These are phyloP conservation scores for Sphecodes monilicornis DNA, from an alignment of 2,888 invertebrate species.

Conservation along the genomic window DNA sequence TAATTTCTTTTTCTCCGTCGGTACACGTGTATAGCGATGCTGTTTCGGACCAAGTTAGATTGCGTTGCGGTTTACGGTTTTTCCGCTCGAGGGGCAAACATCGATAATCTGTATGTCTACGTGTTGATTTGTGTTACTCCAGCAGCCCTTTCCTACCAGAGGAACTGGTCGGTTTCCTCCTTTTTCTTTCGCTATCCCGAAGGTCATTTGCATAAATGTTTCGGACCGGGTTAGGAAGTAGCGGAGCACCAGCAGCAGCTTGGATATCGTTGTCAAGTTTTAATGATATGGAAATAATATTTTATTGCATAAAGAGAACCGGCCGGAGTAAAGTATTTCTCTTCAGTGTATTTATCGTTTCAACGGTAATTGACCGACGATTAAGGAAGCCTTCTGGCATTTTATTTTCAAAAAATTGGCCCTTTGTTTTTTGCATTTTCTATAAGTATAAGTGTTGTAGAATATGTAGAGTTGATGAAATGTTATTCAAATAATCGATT, in stretches of 20 bases:
- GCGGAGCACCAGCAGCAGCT: not conserved
- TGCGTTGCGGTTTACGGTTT: slow-evolving; percentile 69
- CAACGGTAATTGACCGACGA: not conserved
- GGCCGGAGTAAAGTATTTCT: not conserved
- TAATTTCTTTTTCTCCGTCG: slow-evolving; percentile 64
- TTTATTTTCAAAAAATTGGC: not conserved
- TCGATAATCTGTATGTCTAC: slow-evolving; percentile 58
- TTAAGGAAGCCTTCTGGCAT: not conserved
- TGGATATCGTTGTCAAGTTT: slow-evolving; percentile 37
- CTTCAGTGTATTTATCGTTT: slow-evolving; percentile 18
- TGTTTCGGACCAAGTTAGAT: slow-evolving; percentile 69
- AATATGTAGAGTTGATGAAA: too few species aligned
- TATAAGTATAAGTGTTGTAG: not conserved
- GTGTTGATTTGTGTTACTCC: slow-evolving; percentile 34
- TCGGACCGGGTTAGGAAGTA: not conserved
- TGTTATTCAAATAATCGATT: too few species aligned
- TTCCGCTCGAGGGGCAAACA: slow-evolving; percentile 51
- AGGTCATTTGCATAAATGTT: slow-evolving; percentile 43
- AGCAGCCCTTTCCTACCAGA: not conserved
- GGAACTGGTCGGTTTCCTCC: not conserved
- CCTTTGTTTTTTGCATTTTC: not conserved
- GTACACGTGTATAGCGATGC: slow-evolving; percentile 5
- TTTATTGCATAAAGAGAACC: slow-evolving; percentile 31
- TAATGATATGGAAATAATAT: slow-evolving; percentile 52
- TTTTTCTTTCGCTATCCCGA: slow-evolving; percentile 1